Evolutionary conservation across 1,140 invertebrate genomes (phyloP).

Genomic region (Eumeta japonica): DNA sequence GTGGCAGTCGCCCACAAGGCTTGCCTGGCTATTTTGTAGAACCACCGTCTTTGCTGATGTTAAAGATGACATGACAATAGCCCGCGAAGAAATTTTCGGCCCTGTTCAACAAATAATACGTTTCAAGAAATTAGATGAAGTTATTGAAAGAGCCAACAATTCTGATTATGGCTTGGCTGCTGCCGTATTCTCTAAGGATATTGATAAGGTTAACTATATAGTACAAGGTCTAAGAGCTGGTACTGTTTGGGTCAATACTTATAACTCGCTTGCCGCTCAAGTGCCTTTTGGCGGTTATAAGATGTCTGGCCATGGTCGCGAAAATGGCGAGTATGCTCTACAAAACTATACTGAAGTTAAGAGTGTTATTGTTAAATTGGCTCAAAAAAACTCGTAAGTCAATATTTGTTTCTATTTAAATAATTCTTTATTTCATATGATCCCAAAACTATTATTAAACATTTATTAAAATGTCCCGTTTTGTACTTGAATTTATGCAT

Average conservation of each 20-base stretch:
- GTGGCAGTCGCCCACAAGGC: constrained; percentile 74
- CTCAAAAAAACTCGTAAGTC: constrained; percentile 81
- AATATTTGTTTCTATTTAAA: too few species aligned
- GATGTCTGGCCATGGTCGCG: constrained; percentile 89
- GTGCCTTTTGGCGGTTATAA: constrained; percentile 94
- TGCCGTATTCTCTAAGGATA: constrained; percentile 84
- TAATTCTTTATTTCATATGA: too few species aligned
- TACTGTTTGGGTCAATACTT: constrained; percentile 94
- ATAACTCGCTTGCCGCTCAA: constrained; percentile 75
- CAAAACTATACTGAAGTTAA: constrained; percentile 92
- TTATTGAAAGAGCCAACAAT: constrained; percentile 86
- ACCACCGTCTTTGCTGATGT: constrained; percentile 95
- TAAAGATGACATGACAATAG: constrained; percentile 89
- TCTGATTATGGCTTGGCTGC: constrained; percentile 93
- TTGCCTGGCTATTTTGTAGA: constrained; percentile 89
- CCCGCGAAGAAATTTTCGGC: constrained; percentile 95
- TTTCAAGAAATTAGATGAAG: constrained; percentile 86
- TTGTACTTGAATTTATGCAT: too few species aligned
- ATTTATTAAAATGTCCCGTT: too few species aligned
- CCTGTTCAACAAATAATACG: constrained; percentile 95
- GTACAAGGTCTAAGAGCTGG: constrained; percentile 78
- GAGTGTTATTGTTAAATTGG: constrained; percentile 76
- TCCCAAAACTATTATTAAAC: too few species aligned
- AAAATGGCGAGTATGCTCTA: constrained; percentile 88
- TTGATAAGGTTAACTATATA: constrained; percentile 79